Conservation (phyloP, 2,797 vertebrate species). For the Centroberyx gerrardi region DNA sequence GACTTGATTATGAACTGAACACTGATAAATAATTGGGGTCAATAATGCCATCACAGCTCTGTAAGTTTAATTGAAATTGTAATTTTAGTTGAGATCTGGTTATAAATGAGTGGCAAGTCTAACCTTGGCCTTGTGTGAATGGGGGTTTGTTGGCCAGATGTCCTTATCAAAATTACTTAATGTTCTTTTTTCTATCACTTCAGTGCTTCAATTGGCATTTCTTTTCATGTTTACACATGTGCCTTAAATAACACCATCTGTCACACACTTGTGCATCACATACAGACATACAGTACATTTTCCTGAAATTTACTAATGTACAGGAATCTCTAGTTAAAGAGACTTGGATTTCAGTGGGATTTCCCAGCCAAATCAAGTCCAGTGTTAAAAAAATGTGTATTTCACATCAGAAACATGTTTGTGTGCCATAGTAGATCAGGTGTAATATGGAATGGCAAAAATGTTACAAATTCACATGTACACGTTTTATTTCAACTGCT, state of each 20-base stretch:
- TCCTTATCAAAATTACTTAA: constrained; percentile 13
- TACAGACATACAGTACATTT: not conserved
- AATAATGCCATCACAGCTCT: not conserved
- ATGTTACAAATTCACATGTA: constrained; percentile 10
- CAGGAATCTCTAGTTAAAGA: not conserved
- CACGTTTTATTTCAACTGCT: not conserved
- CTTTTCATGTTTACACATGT: constrained; percentile 65
- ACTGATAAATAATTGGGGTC: constrained; percentile 20
- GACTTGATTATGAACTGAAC: constrained; percentile 19
- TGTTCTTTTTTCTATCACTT: not conserved
- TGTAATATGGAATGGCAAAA: constrained; percentile 10
- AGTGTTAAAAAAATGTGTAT: not conserved
- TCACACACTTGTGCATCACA: not conserved
- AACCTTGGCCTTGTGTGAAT: constrained; percentile 36
- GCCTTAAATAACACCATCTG: constrained; percentile 39
- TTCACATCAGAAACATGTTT: not conserved
- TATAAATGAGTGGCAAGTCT: constrained; percentile 5
- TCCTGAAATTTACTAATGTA: constrained; percentile 13
- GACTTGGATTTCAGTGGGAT: not conserved
- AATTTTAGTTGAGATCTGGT: not conserved
- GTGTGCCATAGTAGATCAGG: not conserved
- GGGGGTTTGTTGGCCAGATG: constrained; percentile 13
- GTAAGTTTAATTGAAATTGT: not conserved
- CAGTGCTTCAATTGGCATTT: constrained; percentile 48
- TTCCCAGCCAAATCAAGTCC: constrained; percentile 21